Percentiles rank a stretch among this genome's conserved stretches.
phyloP scores from a whole-genome alignment of 1,140 invertebrate genomes.

The Monochamus saltuarius region DNA sequence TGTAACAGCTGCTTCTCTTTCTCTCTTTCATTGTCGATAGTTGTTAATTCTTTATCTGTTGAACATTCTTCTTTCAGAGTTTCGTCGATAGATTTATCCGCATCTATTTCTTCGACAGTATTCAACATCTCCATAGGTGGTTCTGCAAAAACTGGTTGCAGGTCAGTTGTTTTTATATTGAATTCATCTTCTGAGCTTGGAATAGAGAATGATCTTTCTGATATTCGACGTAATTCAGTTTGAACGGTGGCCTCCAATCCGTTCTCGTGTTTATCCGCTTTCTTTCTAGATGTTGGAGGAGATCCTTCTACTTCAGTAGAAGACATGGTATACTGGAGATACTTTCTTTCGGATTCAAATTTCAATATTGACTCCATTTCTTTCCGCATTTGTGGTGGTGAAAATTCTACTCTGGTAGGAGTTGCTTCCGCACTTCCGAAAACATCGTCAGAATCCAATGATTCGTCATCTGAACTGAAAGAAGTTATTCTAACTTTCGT shows the following conservation, averaged over 20 bases:
- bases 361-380: constrained; percentile 70
- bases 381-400: constrained; percentile 68
- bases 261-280: constrained; percentile 60
- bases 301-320: constrained; percentile 72
- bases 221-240: constrained; percentile 65
- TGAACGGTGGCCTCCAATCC: constrained; percentile 60
- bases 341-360: constrained; percentile 67
- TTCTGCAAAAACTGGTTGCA: constrained; percentile 47
- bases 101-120: constrained; percentile 42
- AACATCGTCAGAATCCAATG: constrained; percentile 69
- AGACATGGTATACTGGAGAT: constrained; percentile 70
- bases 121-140: constrained; percentile 33
- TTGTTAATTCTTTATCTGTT: constrained; percentile 57
- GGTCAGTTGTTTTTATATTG: constrained; percentile 45
- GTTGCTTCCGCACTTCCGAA: constrained; percentile 70
- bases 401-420: constrained; percentile 66
- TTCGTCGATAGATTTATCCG: constrained; percentile 46
- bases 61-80: constrained; percentile 56
- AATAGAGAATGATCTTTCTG: constrained; percentile 68
- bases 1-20: constrained; percentile 45
- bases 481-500: constrained; percentile 68
- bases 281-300: constrained; percentile 64
- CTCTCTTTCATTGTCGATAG: constrained; percentile 43
- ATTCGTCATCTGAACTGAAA: constrained; percentile 71
- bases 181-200: constrained; percentile 69